Evolutionary conservation across 2,888 invertebrate species (phyloP), one percentile per base, ranked within the genome.

Genomic region (Nipponacmea schrenckii): DNA sequence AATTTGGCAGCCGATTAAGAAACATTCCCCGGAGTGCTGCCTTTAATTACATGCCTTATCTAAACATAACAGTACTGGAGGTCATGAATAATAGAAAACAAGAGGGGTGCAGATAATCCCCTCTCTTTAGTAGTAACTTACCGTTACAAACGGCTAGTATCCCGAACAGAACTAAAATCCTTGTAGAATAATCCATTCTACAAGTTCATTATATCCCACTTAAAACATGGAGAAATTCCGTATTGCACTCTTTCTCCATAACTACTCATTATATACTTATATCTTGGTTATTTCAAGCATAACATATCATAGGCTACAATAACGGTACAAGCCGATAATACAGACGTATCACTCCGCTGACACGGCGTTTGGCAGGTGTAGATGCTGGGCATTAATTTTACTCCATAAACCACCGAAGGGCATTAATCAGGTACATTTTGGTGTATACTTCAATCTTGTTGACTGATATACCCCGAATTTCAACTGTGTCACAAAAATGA

Each of bases 121-220:
- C 39, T 39, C 39, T 5, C 39, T 39, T 39, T 39, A 39, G 39
- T 67, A 68, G 46, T 65, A 63, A 68, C 75, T 69, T 71, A 75
- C 75, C 75, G 70, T 70, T 64, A 75, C 72, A 69, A 67, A 69
- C 50, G 62, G 67, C 69, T 68, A 75, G 67, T 70, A 75, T 73
- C 70, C 75, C 70, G 44, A 64, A 50, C 17, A 71, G 67, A 50
- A 64, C 64, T 27, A 72, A 48, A 64, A 72, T 31, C 56, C 68
- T 64, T 46, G 65, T 68, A 56, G 56, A 56, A 56, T 56, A 24
- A 24, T 20, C 56, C 56, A 56, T 56, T 56, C 56, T 56, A 56
- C 56, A 20, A 56, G 20, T 56, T 56, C 24, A 24, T 24, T 56
- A 56, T 56, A 56, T 56, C 24, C 56, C 56, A 56, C 56, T 56